Evolutionary conservation across 2,113 vertebrate genomes (phyloP).

Genomic region (Equus przewalskii): DNA sequence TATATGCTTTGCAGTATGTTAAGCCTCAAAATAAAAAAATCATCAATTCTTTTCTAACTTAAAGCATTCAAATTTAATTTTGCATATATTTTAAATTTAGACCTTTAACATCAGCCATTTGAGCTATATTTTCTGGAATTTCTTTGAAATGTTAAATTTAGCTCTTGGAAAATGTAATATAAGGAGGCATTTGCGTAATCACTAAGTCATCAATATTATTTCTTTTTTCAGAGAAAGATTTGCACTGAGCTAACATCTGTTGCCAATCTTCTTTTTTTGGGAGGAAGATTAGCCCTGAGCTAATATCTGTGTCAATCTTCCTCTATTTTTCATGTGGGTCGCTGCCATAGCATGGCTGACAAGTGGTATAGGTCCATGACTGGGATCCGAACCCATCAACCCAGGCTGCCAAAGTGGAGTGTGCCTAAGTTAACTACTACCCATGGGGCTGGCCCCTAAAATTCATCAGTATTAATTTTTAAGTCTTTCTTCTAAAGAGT

Average conservation of each 20-base stretch:
- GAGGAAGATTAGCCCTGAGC: no score
- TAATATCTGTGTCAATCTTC: no score
- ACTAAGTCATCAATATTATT: constrained; percentile 39
- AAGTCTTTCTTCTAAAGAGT: constrained; percentile 49
- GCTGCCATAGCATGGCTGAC: no score
- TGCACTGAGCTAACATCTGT: no score
- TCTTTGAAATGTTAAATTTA: constrained; percentile 5
- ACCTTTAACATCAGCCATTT: not conserved
- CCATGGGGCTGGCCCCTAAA: not conserved
- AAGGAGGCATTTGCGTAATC: constrained; percentile 33
- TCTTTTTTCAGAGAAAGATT: no score
- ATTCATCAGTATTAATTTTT: constrained; percentile 34
- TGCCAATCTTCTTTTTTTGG: no score
- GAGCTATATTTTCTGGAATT: not conserved
- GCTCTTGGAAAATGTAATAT: not conserved
- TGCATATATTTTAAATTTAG: not conserved
- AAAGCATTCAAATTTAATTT: not conserved
- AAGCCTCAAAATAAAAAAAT: not conserved
- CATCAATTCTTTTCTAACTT: not conserved
- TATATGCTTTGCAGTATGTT: not conserved
- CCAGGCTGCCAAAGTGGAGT: no score
- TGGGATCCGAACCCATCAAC: no score
- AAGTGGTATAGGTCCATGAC: no score
- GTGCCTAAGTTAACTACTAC: no score
- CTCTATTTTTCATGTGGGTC: no score